Evolutionary conservation across 2,797 vertebrate species (phyloP).

Genomic region (Poeciliopsis paucimaculata): DNA sequence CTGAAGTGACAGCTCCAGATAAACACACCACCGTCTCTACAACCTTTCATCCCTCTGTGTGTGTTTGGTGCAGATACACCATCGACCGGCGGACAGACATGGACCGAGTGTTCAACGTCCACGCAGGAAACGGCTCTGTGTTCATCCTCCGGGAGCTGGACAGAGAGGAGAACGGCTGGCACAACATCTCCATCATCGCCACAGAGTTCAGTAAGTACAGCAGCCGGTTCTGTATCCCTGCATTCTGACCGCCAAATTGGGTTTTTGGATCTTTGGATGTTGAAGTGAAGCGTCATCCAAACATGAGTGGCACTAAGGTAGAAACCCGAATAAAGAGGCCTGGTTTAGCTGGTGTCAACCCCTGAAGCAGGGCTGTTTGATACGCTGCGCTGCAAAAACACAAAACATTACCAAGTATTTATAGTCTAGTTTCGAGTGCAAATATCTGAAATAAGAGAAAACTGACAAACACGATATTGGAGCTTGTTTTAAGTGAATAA

Average conservation of each 20-base stretch:
- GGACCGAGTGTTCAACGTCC: slow-evolving; percentile 94
- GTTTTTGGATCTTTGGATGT: slow-evolving; percentile 33
- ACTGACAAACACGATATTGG: too few species aligned
- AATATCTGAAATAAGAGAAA: too few species aligned
- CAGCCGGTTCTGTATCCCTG: background rate
- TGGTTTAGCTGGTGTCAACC: background rate
- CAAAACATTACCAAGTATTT: too few species aligned
- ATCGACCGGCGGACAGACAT: slow-evolving; percentile 95
- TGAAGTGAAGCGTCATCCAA: slow-evolving; percentile 8
- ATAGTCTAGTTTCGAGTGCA: too few species aligned
- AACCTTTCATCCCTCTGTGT: slow-evolving; percentile 14
- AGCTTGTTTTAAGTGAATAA: too few species aligned
- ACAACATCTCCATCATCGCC: slow-evolving; percentile 94
- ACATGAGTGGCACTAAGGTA: background rate
- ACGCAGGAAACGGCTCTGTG: slow-evolving; percentile 91
- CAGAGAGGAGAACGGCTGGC: slow-evolving; percentile 91
- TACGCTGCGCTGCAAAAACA: too few species aligned
- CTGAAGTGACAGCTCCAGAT: background rate
- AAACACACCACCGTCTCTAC: background rate
- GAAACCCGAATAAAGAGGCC: rapidly evolving
- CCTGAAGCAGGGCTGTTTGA: background rate
- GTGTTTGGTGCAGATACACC: slow-evolving; percentile 84
- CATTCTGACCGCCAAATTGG: slow-evolving; percentile 23
- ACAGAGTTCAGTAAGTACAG: slow-evolving; percentile 92
- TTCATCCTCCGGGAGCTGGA: slow-evolving; percentile 91